Base-by-base conservation (phyloP, 2,113 vertebrate species). In the Gasterosteus nipponicus region DNA sequence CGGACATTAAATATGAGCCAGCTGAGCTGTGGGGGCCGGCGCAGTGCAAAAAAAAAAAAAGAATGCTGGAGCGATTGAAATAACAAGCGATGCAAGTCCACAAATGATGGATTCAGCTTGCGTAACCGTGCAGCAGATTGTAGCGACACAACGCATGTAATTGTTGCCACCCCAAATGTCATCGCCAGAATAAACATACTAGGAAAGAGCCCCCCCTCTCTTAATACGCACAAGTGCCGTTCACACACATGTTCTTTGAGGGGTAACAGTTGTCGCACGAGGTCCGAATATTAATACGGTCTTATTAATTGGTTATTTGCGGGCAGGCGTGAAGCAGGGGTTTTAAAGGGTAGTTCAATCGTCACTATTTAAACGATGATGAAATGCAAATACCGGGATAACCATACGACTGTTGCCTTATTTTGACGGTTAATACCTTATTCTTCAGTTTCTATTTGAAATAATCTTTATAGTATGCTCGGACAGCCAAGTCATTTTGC, bases 1-100 rank as follows among this genome's bases (percentile, higher is more conserved):
- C 93, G 91, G 87, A 82, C 70, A 51, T 69, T 76, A 80, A 85
- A 86, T 56, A 80, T 51, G 66, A 86, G 56, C 41, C 60, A 67
- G 77, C 63, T 12, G 75, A 78, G 71, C 73, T 63, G 85, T n/a
- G 41, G 47, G 68, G 22, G 75, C 65, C 78, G 83, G 42, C 22
- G 85, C 78, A 65, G 76, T 75, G 69, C 39, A 63, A 70, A 63
- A 70, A 63, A 63, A 63, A 63, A 75, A 81, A 76, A 85, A 78
- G 59, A 79, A 73, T 74, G 77, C 57, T 78, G 44, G 62, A 33
- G 47, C 57, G 18, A 58, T n/a, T 56, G 22, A 47, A 78, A 31
- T 6, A 38, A 69, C 11, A 61, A 72, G 9, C 35, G 9, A 68
- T 10, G 15, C 18, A 60, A 35, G 7, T 29, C 10, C 6, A 67